These are phyloP conservation scores for Drosophila equinoxialis DNA, from an alignment of 1,140 invertebrate species.

Conservation along the genomic window DNA sequence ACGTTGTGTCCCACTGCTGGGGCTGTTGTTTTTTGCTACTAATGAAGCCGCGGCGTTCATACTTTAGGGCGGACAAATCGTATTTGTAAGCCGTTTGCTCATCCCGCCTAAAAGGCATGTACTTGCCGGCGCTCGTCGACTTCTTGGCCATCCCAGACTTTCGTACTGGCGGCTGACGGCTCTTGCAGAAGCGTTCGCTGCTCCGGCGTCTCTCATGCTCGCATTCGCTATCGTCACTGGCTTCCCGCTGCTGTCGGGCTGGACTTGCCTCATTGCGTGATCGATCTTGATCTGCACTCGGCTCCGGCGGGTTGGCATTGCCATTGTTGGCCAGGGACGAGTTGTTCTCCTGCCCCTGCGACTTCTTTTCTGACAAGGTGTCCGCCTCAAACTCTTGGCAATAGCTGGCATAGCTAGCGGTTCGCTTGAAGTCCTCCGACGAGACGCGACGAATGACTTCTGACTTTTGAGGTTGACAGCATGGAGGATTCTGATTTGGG, in stretches of 20 bases:
- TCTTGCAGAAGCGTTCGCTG: constrained; percentile 81
- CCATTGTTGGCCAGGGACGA: constrained; percentile 47
- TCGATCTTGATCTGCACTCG: constrained; percentile 58
- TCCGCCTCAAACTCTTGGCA: constrained; percentile 73
- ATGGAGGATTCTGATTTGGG: constrained; percentile 32
- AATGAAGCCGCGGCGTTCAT: constrained; percentile 79
- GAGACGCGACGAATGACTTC: constrained; percentile 77
- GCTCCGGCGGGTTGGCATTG: constrained; percentile 36
- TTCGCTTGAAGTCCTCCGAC: constrained; percentile 80
- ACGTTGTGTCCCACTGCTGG: constrained; percentile 44
- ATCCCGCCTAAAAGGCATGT: constrained; percentile 65
- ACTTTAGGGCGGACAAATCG: constrained; percentile 75
- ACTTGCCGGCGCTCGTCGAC: constrained; percentile 54
- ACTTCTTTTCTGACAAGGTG: constrained; percentile 18
- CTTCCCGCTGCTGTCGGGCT: constrained; percentile 72
- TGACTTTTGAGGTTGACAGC: constrained; percentile 30
- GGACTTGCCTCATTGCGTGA: constrained; percentile 76
- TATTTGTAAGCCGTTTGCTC: constrained; percentile 81
- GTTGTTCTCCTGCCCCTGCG: constrained; percentile 66
- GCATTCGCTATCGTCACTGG: constrained; percentile 84
- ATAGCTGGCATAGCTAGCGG: constrained; percentile 68
- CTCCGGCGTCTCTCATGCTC: constrained; percentile 81
- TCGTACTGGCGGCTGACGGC: constrained; percentile 76
- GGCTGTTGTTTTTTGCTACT: constrained; percentile 72
- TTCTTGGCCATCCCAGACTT: constrained; percentile 76